These are phyloP conservation scores for Ephydatia muelleri DNA, from an alignment of 37 sponge, comb jelly and placozoan species.

Conservation along the genomic window DNA sequence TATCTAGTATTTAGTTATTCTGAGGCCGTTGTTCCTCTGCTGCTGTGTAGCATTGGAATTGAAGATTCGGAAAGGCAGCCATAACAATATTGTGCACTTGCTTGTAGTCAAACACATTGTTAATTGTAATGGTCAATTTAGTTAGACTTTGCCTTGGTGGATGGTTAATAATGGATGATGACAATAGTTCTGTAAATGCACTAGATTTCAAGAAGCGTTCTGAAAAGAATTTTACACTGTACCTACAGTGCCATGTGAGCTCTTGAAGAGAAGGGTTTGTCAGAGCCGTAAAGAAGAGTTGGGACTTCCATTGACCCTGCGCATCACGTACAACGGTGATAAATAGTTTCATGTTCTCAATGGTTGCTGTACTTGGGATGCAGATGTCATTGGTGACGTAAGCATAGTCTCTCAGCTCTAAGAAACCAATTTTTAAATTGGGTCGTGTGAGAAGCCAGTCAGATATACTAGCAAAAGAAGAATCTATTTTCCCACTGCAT, in stretches of 20 bases:
- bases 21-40: no score
- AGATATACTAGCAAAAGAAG: neutral
- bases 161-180: no score
- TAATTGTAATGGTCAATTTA: no score
- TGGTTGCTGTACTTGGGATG: neutral
- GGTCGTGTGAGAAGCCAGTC: neutral
- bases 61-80: no score
- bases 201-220: no score
- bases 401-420: neutral
- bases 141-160: no score
- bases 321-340: neutral
- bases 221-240: no score
- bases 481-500: neutral
- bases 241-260: neutral
- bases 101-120: no score
- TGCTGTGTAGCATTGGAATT: no score
- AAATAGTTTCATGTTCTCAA: neutral
- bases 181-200: no score
- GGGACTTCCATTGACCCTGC: neutral
- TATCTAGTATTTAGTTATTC: no score
- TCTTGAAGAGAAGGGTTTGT: neutral
- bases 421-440: neutral
- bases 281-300: neutral
- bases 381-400: neutral
- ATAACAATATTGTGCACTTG: no score